Percentiles rank a stretch among this genome's conserved stretches.
These are phyloP conservation scores for Allolobophora icterica DNA, from an alignment of 2,888 invertebrate genomes.

Conservation along the genomic window DNA sequence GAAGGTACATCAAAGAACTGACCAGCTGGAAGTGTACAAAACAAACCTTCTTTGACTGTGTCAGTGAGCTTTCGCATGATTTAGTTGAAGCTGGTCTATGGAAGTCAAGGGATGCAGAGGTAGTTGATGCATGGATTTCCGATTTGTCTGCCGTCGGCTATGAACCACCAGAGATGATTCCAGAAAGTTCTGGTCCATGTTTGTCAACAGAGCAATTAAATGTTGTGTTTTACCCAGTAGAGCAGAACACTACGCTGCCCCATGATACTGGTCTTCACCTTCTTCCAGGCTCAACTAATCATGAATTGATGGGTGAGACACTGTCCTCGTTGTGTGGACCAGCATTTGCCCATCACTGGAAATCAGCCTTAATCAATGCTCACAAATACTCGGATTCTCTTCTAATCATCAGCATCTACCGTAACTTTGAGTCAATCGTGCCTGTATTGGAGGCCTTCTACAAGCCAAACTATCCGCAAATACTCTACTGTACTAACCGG, in stretches of 20 bases:
- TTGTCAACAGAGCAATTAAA: background rate
- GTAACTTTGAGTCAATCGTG: slow-evolving; percentile 31
- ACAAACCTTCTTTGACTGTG: slow-evolving; percentile 47
- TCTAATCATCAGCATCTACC: slow-evolving; percentile 40
- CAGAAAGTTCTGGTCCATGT: background rate
- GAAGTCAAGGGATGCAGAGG: slow-evolving; percentile 44
- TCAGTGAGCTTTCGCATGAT: slow-evolving; percentile 43
- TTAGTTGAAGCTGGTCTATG: slow-evolving; percentile 43
- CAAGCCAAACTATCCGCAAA: slow-evolving; percentile 42
- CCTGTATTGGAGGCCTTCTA: slow-evolving; percentile 42
- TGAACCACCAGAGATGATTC: slow-evolving; percentile 42
- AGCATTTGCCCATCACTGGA: background rate
- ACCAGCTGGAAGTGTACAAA: slow-evolving; percentile 48
- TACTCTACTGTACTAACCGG: slow-evolving; percentile 45
- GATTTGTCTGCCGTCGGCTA: slow-evolving; percentile 47
- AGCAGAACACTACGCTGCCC: slow-evolving; percentile 45
- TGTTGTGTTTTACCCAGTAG: slow-evolving; percentile 45
- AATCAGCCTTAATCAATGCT: background rate
- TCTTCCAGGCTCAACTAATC: slow-evolving; percentile 33
- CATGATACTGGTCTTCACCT: slow-evolving; percentile 37
- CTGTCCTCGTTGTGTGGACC: slow-evolving; percentile 38
- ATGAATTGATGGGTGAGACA: slow-evolving; percentile 29
- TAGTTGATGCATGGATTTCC: slow-evolving; percentile 48
- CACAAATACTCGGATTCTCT: slow-evolving; percentile 36
- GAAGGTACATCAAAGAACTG: slow-evolving; percentile 45